Base-by-base conservation (phyloP, 2,113 vertebrate genomes). In the Stigmatopora argus region DNA sequence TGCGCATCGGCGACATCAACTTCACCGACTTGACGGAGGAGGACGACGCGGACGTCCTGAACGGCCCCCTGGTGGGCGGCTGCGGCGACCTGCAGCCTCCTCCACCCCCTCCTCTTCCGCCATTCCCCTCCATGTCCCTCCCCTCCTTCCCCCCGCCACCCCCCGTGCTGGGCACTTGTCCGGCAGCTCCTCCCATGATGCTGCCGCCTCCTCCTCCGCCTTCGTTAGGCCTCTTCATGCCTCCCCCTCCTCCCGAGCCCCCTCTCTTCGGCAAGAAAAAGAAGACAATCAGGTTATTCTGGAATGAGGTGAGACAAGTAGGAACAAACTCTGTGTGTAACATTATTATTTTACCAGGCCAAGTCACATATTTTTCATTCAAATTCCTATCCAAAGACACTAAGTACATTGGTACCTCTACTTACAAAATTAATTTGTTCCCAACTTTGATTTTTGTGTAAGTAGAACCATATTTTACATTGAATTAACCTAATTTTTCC, bases 261-360 rank as follows among this genome's bases (percentile, higher is more conserved):
- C 89, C 92, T 1, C 86, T 92, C 13, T 94, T 95, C 84, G 91
- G 92, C 73, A 98, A 98, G 88, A 98, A 94, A 87, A 99, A 95
- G 93, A 99, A 99, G 90, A 99, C 95, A 10, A 96, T 99, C 70
- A 90, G 96, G 74, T 90, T 99, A 3, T 99, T 99, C 87, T 99
- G 96, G 96, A 98, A 93, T 1, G 96, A 99, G 86, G 94, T 97
- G 63, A 88, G 94, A 74, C 84, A 10, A 44, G n/a, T 21, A 1
- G 18, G 7, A 21, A 55, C n/a, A 3, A 21, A 23, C 45, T 48
- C 14, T 5, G 46, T 4, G 14, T 48, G 46, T 17, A 17, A 17
- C 15, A 17, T 48, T 48, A 11, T 46, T 13, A 46, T 8, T 46
- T 46, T 11, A 17, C 38, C 1, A 41, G 4, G 46, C 46, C 15